Conservation (phyloP, 2,888 invertebrate species). For the Pinctada fucata region DNA sequence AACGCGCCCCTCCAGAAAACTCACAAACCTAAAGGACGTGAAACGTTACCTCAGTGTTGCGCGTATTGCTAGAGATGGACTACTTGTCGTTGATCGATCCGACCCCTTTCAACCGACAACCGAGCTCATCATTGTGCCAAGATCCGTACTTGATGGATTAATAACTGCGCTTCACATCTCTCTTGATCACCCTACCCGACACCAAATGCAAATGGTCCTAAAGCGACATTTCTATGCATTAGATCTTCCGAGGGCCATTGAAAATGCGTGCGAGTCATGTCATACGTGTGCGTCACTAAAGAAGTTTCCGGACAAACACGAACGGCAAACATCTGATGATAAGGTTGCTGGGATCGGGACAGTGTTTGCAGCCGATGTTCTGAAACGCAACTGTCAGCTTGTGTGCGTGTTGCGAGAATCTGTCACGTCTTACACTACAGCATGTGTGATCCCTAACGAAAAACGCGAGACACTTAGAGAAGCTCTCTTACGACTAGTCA, state of each 20-base stretch:
- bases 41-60: conserved; percentile 47
- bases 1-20: conserved; percentile 54
- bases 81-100: conserved; percentile 38
- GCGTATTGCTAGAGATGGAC: conserved; percentile 49
- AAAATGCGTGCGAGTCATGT: conserved; percentile 37
- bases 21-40: conserved; percentile 50
- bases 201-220: conserved; percentile 47
- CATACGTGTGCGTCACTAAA: conserved; percentile 50
- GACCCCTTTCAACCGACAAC: conserved; percentile 19
- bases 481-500: too few species aligned
- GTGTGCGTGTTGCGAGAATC: conserved; percentile 45
- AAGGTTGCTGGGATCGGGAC: conserved; percentile 46
- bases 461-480: too few species aligned
- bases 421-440: conserved; percentile 35
- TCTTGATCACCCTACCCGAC: conserved; percentile 49
- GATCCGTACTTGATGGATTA: conserved; percentile 47
- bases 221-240: conserved; percentile 50
- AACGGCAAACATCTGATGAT: conserved; percentile 44
- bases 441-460: conserved; percentile 39
- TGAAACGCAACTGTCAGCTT: conserved; percentile 47
- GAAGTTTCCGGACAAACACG: conserved; percentile 35
- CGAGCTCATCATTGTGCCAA: conserved; percentile 51
- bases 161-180: conserved; percentile 50
- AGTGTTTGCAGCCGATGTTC: conserved; percentile 55
- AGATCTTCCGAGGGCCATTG: conserved; percentile 41